Evolutionary conservation across 2,113 vertebrate species (phyloP).

Genomic region (Cichladusa arquata): DNA sequence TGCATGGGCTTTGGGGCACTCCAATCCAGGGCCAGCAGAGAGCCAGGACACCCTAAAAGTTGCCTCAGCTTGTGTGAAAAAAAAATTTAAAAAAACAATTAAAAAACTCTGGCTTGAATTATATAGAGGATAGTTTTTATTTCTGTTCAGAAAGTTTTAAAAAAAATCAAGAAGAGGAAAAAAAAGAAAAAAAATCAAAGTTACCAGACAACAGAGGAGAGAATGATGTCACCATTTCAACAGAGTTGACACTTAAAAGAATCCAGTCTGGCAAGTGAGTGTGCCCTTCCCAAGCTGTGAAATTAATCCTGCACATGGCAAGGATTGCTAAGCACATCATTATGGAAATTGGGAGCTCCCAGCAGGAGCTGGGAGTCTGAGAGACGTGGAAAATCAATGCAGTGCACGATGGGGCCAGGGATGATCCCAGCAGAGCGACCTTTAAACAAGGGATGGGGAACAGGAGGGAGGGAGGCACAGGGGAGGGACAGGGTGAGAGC

Average conservation of each 20-base stretch:
- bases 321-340: background rate
- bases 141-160: background rate
- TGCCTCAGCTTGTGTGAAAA: background rate
- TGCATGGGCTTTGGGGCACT: too few species aligned
- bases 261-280: background rate
- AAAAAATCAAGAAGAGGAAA: background rate
- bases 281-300: background rate
- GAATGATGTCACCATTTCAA: background rate
- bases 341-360: background rate
- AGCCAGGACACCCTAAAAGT: background rate
- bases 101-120: background rate
- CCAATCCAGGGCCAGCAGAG: background rate
- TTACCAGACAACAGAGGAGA: background rate
- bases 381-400: background rate
- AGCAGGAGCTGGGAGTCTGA: background rate
- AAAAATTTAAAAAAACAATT: background rate
- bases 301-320: background rate
- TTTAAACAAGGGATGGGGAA: background rate
- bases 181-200: background rate
- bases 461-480: background rate
- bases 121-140: background rate
- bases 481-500: accelerated
- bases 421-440: background rate
- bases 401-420: background rate
- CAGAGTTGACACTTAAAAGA: background rate